Evolutionary conservation across 2,113 vertebrate species (phyloP), one percentile per base, ranked within the genome.

Genomic region (Ranitomeya variabilis): DNA sequence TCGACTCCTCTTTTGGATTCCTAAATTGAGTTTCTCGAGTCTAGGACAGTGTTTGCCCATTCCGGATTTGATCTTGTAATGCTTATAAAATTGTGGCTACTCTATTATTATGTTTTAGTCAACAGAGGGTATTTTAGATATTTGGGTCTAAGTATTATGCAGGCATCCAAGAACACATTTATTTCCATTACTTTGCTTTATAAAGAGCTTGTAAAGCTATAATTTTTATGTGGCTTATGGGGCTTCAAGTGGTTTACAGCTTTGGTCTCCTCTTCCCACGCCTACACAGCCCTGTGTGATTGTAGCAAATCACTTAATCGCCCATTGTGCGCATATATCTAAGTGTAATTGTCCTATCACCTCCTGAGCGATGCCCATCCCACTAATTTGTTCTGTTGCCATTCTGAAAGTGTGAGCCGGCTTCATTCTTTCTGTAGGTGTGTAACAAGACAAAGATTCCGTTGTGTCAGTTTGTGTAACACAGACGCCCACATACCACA

Each of bases 341-440:
- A 59, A 66, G 67, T 2, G 13, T 67, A 89, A 89, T 89, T 89
- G 73, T 79, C 59, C 82, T 85, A 88, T 88, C 67, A 51, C 67
- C 86, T 83, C 54, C 54, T 74, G 86, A 74, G 80, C 69, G 45
- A 66, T 78, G 82, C 74, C 81, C 87, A 85, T 67, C 81, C 81
- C 74, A 85, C 87, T 85, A 69, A 67, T 84, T 89, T 84, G 67
- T 84, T 67, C 23, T 76, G 45, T 85, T 89, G 82, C n/a, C 73
- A 37, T 79, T 84, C 87, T 79, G 12, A 51, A 64, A 73, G 54
- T 83, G 37, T 66, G 71, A 83, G 81, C 23, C 23, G 45, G 73
- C 73, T 79, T 89, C 87, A 84, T 85, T 85, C 80, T 45, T 57
- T 89, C 52, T 59, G 87, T 89, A 60, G 87, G 87, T 52, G 87